Percentiles rank a stretch among this genome's conserved stretches.
Evolutionary conservation across 2,113 vertebrate species (phyloP).

Genomic region (Aptenodytes forsteri): DNA sequence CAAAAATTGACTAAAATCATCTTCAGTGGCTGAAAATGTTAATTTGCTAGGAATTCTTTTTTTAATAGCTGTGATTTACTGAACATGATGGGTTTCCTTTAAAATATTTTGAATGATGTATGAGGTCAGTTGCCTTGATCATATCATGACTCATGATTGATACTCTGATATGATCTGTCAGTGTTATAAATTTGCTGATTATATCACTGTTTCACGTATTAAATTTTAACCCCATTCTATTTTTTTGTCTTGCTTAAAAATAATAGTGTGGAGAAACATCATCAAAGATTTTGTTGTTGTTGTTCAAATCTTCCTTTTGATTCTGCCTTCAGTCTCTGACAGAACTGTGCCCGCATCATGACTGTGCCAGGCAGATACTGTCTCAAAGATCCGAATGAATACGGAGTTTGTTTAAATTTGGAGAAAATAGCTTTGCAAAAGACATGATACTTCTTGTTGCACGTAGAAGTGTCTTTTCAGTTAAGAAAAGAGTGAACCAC

Average conservation of each 20-base stretch:
- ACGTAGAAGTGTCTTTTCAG: not conserved
- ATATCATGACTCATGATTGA: constrained; percentile 8
- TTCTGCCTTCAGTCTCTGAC: not conserved
- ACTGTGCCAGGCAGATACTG: not conserved
- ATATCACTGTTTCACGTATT: not conserved
- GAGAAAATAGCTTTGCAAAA: not conserved
- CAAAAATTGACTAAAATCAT: not conserved
- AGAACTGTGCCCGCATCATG: not conserved
- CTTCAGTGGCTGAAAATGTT: not conserved
- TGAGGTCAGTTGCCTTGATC: constrained; percentile 31
- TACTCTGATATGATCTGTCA: not conserved
- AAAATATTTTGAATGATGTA: constrained; percentile 19
- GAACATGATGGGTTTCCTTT: not conserved
- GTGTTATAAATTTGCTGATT: constrained; percentile 15
- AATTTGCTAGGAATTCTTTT: not conserved
- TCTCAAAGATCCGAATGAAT: not conserved
- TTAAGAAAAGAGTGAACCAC: constrained; percentile 8
- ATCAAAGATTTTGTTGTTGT: not conserved
- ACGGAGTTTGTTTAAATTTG: not conserved
- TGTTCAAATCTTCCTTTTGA: not conserved
- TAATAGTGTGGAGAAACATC: not conserved
- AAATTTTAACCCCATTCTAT: not conserved
- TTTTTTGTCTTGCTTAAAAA: not conserved
- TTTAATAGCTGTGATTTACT: constrained; percentile 18
- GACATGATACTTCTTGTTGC: not conserved